These are phyloP conservation scores for Tragulus kanchil DNA, from an alignment of 2,113 vertebrate genomes.

Conservation along the genomic window DNA sequence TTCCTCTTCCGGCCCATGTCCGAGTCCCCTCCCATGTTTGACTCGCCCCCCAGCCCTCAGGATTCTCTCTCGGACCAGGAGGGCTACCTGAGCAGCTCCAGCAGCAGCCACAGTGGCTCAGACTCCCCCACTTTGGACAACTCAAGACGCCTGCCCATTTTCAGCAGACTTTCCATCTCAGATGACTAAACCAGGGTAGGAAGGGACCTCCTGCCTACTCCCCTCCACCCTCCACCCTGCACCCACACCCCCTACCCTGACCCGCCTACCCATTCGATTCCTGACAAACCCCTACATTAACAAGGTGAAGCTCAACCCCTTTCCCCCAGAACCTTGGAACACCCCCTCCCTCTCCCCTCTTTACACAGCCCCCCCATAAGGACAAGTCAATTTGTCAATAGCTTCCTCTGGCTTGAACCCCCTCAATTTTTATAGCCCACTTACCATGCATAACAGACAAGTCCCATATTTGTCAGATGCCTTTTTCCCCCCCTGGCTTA, in stretches of 20 bases:
- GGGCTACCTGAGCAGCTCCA: conserved; percentile 98
- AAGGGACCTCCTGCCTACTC: conserved; percentile 71
- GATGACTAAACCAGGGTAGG: conserved; percentile 93
- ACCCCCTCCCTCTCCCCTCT: neutral
- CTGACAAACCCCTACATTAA: conserved; percentile 75
- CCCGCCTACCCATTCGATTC: conserved; percentile 60
- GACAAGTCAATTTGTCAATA: conserved; percentile 86
- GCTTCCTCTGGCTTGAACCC: conserved; percentile 85
- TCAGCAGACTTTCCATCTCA: conserved; percentile 99
- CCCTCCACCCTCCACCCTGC: neutral
- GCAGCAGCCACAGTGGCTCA: conserved; percentile 97
- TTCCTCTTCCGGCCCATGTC: conserved; percentile 96
- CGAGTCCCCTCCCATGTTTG: conserved; percentile 96
- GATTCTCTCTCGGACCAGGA: conserved; percentile 99
- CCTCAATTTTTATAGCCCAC: conserved; percentile 78
- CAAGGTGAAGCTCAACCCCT: conserved; percentile 87
- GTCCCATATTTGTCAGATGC: conserved; percentile 85
- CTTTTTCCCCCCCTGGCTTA: conserved; percentile 82
- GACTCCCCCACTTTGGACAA: conserved; percentile 97
- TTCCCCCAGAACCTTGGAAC: conserved; percentile 67
- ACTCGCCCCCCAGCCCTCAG: conserved; percentile 95
- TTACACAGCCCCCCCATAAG: conserved; percentile 47
- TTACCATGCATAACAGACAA: conserved; percentile 81
- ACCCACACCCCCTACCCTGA: neutral
- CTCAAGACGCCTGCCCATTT: conserved; percentile 98